Conservation (phyloP, 2,797 vertebrate species). For the Chiroxiphia lanceolata region DNA sequence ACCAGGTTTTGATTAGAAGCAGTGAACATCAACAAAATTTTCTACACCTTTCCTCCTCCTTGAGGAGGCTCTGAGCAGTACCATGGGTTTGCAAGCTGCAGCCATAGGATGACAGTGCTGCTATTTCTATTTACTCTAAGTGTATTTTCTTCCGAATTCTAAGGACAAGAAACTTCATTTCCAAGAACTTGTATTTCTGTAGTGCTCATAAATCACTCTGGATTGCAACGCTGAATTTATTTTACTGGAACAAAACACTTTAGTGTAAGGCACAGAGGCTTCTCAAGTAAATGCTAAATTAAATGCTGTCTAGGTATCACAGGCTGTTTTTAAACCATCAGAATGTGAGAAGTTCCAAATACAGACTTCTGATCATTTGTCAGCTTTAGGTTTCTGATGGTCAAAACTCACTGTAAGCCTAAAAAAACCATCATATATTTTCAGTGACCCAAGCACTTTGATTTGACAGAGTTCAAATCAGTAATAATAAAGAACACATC, state of each 20-base stretch:
- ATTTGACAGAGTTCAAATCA: conserved; percentile 20
- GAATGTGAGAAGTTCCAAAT: neutral
- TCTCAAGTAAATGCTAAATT: neutral
- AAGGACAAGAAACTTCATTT: neutral
- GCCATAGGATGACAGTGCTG: neutral
- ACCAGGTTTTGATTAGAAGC: neutral
- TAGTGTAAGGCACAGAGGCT: neutral
- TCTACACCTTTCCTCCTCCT: neutral
- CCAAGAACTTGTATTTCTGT: neutral
- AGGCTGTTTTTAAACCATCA: neutral
- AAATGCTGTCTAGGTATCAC: neutral
- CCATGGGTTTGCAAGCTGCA: neutral
- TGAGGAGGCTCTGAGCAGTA: neutral
- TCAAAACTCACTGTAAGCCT: neutral
- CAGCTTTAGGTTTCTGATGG: neutral
- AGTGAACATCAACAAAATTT: neutral
- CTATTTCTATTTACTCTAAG: neutral
- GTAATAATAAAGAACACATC: neutral
- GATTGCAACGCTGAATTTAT: neutral
- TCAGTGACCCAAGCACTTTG: neutral
- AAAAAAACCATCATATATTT: neutral
- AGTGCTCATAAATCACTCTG: neutral
- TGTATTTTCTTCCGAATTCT: neutral
- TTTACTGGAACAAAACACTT: conserved; percentile 10
- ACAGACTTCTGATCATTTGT: neutral